phyloP scores from a whole-genome alignment of 2,797 vertebrate genomes.

The Sebastes glaucus region DNA sequence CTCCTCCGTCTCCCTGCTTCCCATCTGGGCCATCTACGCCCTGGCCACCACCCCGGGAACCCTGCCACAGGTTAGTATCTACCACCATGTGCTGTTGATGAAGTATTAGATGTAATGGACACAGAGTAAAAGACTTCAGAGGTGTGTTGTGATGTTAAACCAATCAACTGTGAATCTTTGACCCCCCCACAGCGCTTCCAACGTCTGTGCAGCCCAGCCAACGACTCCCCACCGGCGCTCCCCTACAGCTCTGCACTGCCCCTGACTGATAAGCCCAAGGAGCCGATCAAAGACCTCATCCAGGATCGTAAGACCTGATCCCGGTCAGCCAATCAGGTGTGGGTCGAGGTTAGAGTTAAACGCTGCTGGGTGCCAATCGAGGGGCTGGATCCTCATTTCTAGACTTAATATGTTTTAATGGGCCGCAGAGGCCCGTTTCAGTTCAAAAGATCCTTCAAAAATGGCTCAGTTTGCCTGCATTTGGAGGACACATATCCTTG shows the following conservation, averaged over 20 bases:
- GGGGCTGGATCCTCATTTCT: background rate
- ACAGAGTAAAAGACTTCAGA: background rate
- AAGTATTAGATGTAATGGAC: background rate
- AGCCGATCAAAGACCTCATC: conserved; percentile 4
- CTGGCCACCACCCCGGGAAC: conserved; percentile 68
- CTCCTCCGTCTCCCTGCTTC: conserved; percentile 80
- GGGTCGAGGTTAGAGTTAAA: background rate
- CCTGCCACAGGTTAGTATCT: conserved; percentile 57
- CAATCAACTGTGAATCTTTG: background rate
- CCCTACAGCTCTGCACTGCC: conserved; percentile 36
- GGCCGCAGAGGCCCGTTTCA: background rate
- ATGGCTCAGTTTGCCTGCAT: background rate
- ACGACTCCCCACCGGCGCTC: background rate
- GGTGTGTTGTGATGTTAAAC: background rate
- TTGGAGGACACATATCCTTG: no score
- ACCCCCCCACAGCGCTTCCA: conserved; percentile 65
- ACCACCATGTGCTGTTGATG: background rate
- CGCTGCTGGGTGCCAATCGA: background rate
- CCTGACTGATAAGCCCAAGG: conserved; percentile 46
- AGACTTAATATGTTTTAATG: background rate
- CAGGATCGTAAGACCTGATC: conserved; percentile 1
- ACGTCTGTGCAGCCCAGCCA: conserved; percentile 64
- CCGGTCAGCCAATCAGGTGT: conserved; percentile 29
- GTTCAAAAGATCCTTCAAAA: background rate
- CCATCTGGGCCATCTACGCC: conserved; percentile 76